Evolutionary conservation across 2,113 vertebrate genomes (phyloP), one percentile per base, ranked within the genome.

Genomic region (Proterorhinus semilunaris): DNA sequence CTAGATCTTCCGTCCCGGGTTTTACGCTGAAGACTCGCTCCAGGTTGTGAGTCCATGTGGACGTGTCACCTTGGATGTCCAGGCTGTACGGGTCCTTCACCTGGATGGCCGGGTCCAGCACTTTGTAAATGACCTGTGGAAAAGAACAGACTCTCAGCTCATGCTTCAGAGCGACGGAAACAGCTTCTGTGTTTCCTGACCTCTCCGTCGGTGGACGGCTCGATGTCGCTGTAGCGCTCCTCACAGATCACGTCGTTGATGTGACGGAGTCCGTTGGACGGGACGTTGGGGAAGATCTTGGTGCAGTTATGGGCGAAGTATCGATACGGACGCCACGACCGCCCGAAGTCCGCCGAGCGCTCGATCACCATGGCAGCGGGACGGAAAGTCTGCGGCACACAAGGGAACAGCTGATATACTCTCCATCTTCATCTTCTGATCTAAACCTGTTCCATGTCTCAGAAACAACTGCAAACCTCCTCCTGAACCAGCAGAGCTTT

Each of bases 281-380:
- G 85, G 17, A 96, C 15, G 1, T 75, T 48, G 0, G 93, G 93
- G 65, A 95, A 97, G 8, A 93, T 91, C 52, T 85, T 91, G 72
- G 91, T 94, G 78, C 95, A 97, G 89, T 95, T 95, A 68, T 93
- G 92, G 43, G 94, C 93, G 1, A 96, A 96, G 87, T 95, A 95
- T 47, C 91, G 90, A 53, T 95, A 96, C 7, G 93, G 85, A 0
- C 91, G 93, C 94, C 94, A 96, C 6, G 91, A 93, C 12, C 3
- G 91, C 0, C 95, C 95, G 0, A 93, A 94, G 86, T 96, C 92
- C 0, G 91, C 70, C 0, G 93, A 95, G 9, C 90, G 91, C 76
- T 96, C 95, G 10, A 96, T 94, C 73, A 95, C 83, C 95, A 97
- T 94, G 46, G 93, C 93, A 1, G 94, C 93, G 0, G 95, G 95